Evolutionary conservation across 2,797 vertebrate genomes (phyloP).

Genomic region (Coracias cyanogaster): DNA sequence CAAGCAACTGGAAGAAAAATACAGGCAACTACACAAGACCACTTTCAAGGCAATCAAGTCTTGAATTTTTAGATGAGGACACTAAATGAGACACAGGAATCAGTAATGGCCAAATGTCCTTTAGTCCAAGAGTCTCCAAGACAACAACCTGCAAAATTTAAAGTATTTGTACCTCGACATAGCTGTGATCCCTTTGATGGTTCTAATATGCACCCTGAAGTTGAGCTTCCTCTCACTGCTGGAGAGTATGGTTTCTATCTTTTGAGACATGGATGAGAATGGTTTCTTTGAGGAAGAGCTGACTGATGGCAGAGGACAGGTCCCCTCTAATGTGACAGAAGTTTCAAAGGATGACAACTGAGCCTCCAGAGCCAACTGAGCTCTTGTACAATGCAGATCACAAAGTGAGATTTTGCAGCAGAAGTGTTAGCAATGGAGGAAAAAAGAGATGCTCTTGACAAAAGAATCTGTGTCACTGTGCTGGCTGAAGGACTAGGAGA

Average conservation of each 20-base stretch:
- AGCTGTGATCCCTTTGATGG: slow-evolving; percentile 88
- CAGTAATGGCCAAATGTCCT: slow-evolving; percentile 81
- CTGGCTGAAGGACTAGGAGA: slow-evolving; percentile 83
- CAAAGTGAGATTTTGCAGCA: slow-evolving; percentile 82
- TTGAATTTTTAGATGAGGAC: slow-evolving; percentile 83
- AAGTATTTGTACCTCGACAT: slow-evolving; percentile 86
- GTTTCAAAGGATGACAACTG: slow-evolving; percentile 82
- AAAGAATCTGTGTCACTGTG: slow-evolving; percentile 59
- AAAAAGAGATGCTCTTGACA: slow-evolving; percentile 67
- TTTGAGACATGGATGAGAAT: slow-evolving; percentile 87
- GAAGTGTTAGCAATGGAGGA: slow-evolving; percentile 73
- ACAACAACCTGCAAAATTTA: slow-evolving; percentile 80
- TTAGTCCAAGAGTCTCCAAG: slow-evolving; percentile 74
- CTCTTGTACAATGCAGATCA: slow-evolving; percentile 78
- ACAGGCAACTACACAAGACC: slow-evolving; percentile 83
- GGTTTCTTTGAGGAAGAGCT: slow-evolving; percentile 91
- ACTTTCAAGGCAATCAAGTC: slow-evolving; percentile 84
- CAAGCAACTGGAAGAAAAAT: slow-evolving; percentile 85
- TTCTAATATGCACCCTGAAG: slow-evolving; percentile 86
- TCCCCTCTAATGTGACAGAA: slow-evolving; percentile 87
- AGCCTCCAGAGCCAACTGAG: slow-evolving; percentile 77
- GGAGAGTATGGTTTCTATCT: slow-evolving; percentile 88
- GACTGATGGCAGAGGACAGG: slow-evolving; percentile 87
- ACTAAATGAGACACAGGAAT: slow-evolving; percentile 86
- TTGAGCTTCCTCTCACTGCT: slow-evolving; percentile 85